Base-by-base conservation (phyloP, 2,888 invertebrate species). In the Drosophila quinaria region DNA sequence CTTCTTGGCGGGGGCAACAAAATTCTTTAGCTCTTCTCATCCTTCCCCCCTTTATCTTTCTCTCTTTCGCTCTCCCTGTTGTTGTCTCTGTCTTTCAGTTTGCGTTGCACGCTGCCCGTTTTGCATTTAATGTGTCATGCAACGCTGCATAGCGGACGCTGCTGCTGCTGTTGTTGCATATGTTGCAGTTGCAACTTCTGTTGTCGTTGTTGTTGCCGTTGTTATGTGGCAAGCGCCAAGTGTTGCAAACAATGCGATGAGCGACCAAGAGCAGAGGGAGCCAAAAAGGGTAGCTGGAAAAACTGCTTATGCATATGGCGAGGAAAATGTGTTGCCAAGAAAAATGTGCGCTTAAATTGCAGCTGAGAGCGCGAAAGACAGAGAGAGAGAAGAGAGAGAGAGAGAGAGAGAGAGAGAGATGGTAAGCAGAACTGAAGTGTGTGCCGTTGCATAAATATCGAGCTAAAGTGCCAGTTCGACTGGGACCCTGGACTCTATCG, bases 211-310 rank as follows among this genome's bases (percentile, higher is more conserved):
- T 54, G 72, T 52, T 72, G 80, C 46, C 72, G 84, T 83, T 89
- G 83, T 87, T 84, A 89, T 84, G 89, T 84, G 89, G 89, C 88
- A 89, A 87, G 89, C 89, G 88, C 88, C 90, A 89, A 89, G 84
- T 89, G 82, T 87, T 87, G 90, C 90, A 87, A 81, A 81, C 86
- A 89, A 85, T 77, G 72, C 62, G 66, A 60, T 70, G 76, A 75
- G 80, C 47, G 69, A 52, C n/a, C 47, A 61, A 52, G 63, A 54
- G 62, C 55, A 56, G 76, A 44, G 46, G 17, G 68, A 58, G 59
- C 63, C 58, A 63, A 54, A 60, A 54, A 73, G 64, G 74, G 66
- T 66, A 86, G 85, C 88, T 85, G 90, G 90, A 89, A 85, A 85
- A 89, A 85, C 84, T 87, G 68, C 84, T 78, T 81, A 85, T 81